Conservation (phyloP, 2,113 vertebrate species). For the Ginglymostoma cirratum region DNA sequence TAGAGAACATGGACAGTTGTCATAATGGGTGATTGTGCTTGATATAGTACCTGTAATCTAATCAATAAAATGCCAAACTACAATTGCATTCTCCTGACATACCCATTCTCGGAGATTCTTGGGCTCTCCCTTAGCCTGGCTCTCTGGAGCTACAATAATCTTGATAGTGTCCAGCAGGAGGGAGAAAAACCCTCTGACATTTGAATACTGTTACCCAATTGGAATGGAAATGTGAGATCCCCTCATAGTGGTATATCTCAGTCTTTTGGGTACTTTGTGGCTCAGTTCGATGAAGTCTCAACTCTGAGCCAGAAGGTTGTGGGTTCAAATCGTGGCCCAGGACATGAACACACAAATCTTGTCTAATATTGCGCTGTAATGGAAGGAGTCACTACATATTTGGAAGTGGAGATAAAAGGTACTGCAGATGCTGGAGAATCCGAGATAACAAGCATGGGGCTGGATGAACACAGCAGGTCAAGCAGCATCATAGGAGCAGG, state of each 20-base stretch:
- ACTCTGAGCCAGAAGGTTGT: too few species aligned
- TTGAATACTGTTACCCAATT: not conserved
- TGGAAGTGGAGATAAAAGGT: too few species aligned
- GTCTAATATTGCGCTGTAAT: not conserved
- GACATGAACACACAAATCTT: not conserved
- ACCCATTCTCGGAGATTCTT: not conserved
- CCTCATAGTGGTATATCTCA: not conserved
- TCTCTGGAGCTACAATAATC: not conserved
- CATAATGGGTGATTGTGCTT: not conserved
- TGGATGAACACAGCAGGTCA: too few species aligned
- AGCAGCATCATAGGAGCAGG: too few species aligned
- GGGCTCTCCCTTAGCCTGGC: not conserved
- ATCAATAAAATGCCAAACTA: not conserved
- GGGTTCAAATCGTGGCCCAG: not conserved
- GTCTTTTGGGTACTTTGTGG: too few species aligned
- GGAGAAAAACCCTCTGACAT: not conserved
- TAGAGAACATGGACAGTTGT: not conserved
- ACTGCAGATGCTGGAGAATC: too few species aligned
- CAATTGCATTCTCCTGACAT: not conserved
- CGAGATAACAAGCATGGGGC: too few species aligned
- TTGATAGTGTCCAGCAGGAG: not conserved
- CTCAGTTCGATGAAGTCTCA: too few species aligned
- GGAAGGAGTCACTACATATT: not conserved
- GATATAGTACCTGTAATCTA: too few species aligned
- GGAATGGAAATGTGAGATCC: not conserved